Evolutionary conservation across 2,113 vertebrate species (phyloP).

Genomic region (Puffinus mauretanicus): DNA sequence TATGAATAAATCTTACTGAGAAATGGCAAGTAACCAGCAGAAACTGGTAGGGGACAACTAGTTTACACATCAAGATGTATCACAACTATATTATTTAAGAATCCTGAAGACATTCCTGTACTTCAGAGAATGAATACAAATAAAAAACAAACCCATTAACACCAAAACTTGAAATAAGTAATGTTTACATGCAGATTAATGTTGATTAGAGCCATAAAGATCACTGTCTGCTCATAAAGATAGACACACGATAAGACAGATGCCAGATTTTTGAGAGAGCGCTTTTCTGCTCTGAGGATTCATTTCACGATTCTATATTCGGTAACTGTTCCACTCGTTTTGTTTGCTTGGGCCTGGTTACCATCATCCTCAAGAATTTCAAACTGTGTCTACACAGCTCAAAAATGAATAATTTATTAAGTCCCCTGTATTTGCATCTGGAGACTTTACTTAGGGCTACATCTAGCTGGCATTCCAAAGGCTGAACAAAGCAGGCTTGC

Average conservation of each 20-base stretch:
- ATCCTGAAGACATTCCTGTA: not conserved
- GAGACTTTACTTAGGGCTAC: not conserved
- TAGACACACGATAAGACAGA: not conserved
- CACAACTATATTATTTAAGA: not conserved
- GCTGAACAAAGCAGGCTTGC: not conserved
- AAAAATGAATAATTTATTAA: slow-evolving; percentile 2
- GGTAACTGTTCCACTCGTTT: not conserved
- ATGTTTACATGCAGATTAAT: not conserved
- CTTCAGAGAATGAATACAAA: not conserved
- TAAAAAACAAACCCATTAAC: not conserved
- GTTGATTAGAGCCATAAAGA: not conserved
- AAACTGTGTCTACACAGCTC: not conserved
- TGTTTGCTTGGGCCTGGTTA: slow-evolving; percentile 19
- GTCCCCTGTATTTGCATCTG: slow-evolving; percentile 10
- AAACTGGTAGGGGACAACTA: not conserved
- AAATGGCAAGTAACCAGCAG: not conserved
- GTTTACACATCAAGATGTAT: not conserved
- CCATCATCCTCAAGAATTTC: slow-evolving; percentile 11
- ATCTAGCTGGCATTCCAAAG: not conserved
- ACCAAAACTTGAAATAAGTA: not conserved
- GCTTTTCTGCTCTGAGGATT: not conserved
- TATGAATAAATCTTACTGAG: not conserved
- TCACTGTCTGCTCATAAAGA: not conserved
- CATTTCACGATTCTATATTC: not conserved
- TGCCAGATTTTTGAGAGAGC: not conserved